Evolutionary conservation across 2,888 invertebrate species (phyloP).

Genomic region (Hecatera dysodea): DNA sequence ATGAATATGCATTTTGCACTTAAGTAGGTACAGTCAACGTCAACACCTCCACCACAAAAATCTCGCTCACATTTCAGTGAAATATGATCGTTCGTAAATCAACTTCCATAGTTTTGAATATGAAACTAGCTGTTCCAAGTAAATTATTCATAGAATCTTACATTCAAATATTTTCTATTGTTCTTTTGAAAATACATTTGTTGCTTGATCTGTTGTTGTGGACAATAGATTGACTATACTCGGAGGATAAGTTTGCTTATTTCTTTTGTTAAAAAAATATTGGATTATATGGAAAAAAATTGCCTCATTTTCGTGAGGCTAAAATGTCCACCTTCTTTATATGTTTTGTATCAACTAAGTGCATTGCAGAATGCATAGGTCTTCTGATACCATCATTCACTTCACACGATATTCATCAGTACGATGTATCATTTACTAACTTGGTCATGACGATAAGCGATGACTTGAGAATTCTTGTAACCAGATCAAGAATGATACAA

Average conservation of each 20-base stretch:
- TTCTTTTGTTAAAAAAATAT: neutral
- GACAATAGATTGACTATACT: slow-evolving; percentile 1
- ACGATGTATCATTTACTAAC: slow-evolving; percentile 18
- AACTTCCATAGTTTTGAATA: slow-evolving; percentile 26
- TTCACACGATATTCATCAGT: slow-evolving; percentile 2
- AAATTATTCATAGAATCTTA: slow-evolving; percentile 40
- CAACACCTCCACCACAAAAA: slow-evolving; percentile 26
- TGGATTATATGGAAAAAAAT: neutral
- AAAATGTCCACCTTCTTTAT: neutral
- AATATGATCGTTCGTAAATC: slow-evolving; percentile 21
- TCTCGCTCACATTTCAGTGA: slow-evolving; percentile 15
- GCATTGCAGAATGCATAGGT: neutral
- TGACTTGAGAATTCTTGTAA: slow-evolving; percentile 6
- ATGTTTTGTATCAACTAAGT: neutral
- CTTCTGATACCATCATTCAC: slow-evolving; percentile 15
- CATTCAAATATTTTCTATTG: slow-evolving; percentile 18
- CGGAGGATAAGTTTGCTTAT: neutral
- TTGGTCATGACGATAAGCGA: slow-evolving; percentile 18
- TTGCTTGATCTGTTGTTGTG: neutral
- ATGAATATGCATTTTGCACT: slow-evolving; percentile 56
- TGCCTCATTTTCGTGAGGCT: neutral
- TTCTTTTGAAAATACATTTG: slow-evolving; percentile 14
- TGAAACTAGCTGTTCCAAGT: slow-evolving; percentile 12
- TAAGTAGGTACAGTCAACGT: slow-evolving; percentile 16
- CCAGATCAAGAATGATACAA: slow-evolving; percentile 10